Evolutionary conservation across 2,888 invertebrate species (phyloP).

Genomic region (Ectropis crepuscularia): DNA sequence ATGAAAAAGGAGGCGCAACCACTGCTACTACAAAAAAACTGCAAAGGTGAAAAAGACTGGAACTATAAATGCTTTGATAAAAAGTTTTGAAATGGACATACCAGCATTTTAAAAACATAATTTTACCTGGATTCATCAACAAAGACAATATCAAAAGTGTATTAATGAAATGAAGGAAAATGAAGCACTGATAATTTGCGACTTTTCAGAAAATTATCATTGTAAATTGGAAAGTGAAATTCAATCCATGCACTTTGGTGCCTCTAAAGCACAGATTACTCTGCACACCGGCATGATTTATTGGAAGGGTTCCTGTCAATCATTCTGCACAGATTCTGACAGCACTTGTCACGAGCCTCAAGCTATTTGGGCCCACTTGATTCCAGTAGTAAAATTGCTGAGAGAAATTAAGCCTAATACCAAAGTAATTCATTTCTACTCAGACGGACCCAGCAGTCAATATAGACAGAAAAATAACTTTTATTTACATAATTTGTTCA

Average conservation of each 20-base stretch:
- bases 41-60: constrained; percentile 23
- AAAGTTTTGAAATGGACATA: constrained; percentile 14
- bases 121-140: constrained; percentile 6
- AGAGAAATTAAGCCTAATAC: constrained; percentile 1
- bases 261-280: constrained; percentile 8
- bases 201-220: constrained; percentile 27
- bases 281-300: constrained; percentile 17
- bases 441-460: constrained; percentile 22
- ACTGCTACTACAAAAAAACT: constrained; percentile 25
- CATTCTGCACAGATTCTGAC: constrained; percentile 25
- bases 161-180: neutral
- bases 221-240: constrained; percentile 19
- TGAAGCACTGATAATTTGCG: constrained; percentile 19
- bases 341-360: constrained; percentile 27
- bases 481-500: constrained; percentile 4
- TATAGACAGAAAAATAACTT: constrained; percentile 10
- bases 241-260: constrained; percentile 11
- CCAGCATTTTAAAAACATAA: constrained; percentile 11
- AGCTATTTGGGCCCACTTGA: constrained; percentile 31
- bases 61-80: constrained; percentile 15
- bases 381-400: constrained; percentile 12
- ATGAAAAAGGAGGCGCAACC: constrained; percentile 13
- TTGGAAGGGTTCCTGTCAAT: constrained; percentile 9
- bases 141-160: constrained; percentile 6
- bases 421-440: constrained; percentile 23